phyloP scores from a whole-genome alignment of 2,888 invertebrate species.

The Cephonodes hylas region DNA sequence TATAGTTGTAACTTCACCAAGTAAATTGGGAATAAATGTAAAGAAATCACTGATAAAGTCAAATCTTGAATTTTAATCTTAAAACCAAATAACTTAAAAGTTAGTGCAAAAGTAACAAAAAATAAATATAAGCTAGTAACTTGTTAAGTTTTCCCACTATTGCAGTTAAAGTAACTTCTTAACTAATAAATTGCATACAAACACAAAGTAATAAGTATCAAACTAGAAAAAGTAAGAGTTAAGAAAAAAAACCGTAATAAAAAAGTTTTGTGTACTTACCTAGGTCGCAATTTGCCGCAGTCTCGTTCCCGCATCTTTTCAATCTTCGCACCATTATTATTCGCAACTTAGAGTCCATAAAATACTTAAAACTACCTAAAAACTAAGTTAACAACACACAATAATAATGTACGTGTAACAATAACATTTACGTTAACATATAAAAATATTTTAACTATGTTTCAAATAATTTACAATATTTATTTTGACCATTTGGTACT shows the following conservation, averaged over 20 bases:
- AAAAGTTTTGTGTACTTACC: not conserved
- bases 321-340: not conserved
- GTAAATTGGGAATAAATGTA: too few species aligned
- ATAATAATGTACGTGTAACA: not conserved
- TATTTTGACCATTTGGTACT: not conserved
- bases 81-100: not conserved
- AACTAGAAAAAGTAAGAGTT: not conserved
- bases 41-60: too few species aligned
- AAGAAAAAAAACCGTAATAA: not conserved
- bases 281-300: conserved; percentile 2
- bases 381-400: not conserved
- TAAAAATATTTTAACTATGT: not conserved
- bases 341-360: conserved; percentile 12
- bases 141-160: not conserved
- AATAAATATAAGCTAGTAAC: not conserved
- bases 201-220: not conserved
- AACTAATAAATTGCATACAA: not conserved
- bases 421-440: not conserved
- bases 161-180: not conserved
- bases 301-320: not conserved
- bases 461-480: not conserved
- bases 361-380: conserved; percentile 9
- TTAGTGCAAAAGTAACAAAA: not conserved
- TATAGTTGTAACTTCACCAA: too few species aligned
- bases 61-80: too few species aligned